Evolutionary conservation across 2,113 vertebrate genomes (phyloP).

Genomic region (Notechis scutatus): DNA sequence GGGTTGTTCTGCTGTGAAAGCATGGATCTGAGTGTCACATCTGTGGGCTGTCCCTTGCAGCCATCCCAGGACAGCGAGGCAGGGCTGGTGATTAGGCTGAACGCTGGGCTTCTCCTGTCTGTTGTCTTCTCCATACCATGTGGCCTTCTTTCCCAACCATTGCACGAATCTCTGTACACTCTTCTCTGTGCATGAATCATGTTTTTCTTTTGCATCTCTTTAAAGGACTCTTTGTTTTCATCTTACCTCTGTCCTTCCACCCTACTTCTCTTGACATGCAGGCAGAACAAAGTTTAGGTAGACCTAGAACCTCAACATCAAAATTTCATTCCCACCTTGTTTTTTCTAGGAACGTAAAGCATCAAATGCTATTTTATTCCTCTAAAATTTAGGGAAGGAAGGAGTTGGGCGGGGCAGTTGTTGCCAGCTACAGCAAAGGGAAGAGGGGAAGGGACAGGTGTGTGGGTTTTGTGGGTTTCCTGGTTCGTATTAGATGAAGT

Average conservation of each 20-base stretch:
- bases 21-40: slow-evolving; percentile 92
- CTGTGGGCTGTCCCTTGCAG: slow-evolving; percentile 81
- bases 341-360: slow-evolving; percentile 28
- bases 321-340: slow-evolving; percentile 52
- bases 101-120: slow-evolving; percentile 57
- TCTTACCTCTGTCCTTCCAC: slow-evolving; percentile 42
- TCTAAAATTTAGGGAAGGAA: slow-evolving; percentile 35
- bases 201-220: slow-evolving; percentile 65
- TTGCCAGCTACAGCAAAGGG: slow-evolving; percentile 50
- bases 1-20: slow-evolving; percentile 65
- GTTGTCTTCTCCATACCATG: slow-evolving; percentile 49
- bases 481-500: slow-evolving; percentile 39
- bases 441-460: slow-evolving; percentile 34
- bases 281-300: slow-evolving; percentile 58
- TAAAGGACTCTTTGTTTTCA: slow-evolving; percentile 58
- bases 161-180: slow-evolving; percentile 68
- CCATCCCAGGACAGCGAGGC: slow-evolving; percentile 59
- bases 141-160: slow-evolving; percentile 58
- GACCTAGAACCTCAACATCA: slow-evolving; percentile 59
- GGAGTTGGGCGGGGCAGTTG: slow-evolving; percentile 47
- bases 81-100: slow-evolving; percentile 65
- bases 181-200: slow-evolving; percentile 66
- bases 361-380: slow-evolving; percentile 38
- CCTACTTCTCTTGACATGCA: slow-evolving; percentile 56
- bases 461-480: slow-evolving; percentile 50